These are phyloP conservation scores for Tokudaia tokunoshimensis DNA, from an alignment of 2,797 vertebrate species.

Conservation along the genomic window DNA sequence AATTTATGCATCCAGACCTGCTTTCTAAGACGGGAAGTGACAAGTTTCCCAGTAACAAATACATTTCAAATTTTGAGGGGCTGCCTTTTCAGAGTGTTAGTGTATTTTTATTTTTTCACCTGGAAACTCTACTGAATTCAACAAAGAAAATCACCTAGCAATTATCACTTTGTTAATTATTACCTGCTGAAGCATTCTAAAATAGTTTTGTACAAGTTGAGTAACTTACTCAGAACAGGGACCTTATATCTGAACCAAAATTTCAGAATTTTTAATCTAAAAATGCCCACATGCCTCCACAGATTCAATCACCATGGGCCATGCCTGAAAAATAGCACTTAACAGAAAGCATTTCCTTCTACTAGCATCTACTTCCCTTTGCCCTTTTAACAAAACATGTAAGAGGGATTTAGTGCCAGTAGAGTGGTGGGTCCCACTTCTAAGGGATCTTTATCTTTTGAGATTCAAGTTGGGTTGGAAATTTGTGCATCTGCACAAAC, in stretches of 20 bases:
- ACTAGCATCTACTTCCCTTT: neutral
- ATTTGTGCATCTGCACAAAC: neutral
- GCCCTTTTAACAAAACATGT: neutral
- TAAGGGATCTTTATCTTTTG: neutral
- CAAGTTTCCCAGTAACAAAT: slow-evolving; percentile 9
- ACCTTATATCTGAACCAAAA: slow-evolving; percentile 16
- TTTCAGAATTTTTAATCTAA: slow-evolving; percentile 15
- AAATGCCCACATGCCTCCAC: neutral
- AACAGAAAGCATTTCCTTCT: neutral
- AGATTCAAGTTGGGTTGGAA: neutral
- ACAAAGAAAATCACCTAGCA: slow-evolving; percentile 28
- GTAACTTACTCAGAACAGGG: slow-evolving; percentile 10
- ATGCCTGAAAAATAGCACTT: neutral
- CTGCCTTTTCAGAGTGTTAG: slow-evolving; percentile 30
- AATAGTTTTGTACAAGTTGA: slow-evolving; percentile 32
- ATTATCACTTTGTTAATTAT: neutral
- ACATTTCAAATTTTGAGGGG: neutral
- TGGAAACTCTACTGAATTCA: slow-evolving; percentile 14
- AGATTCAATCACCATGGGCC: neutral
- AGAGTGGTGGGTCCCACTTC: neutral
- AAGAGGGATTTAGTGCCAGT: neutral
- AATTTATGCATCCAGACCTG: neutral
- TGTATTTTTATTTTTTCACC: slow-evolving; percentile 34
- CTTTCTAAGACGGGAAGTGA: neutral
- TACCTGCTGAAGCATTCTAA: neutral